Percentiles rank a stretch among this genome's conserved stretches.
Evolutionary conservation across 2,888 invertebrate species (phyloP).

Genomic region (Xestoiulus laeticollis): DNA sequence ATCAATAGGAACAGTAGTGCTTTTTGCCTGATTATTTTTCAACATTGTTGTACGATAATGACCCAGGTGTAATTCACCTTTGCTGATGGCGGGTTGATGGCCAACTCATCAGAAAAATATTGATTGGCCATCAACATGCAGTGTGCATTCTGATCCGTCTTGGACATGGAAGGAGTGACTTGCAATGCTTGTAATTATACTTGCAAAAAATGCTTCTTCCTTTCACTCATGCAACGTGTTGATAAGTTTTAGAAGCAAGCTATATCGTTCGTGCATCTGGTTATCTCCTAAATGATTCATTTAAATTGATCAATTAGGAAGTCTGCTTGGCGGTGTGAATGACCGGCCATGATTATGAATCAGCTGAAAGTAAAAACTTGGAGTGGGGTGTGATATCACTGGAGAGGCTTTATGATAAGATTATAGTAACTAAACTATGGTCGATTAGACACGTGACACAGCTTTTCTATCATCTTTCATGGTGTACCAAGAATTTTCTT

Average conservation of each 20-base stretch:
- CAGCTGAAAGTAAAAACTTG: background rate
- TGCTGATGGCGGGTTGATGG: background rate
- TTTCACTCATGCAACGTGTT: background rate
- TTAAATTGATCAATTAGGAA: constrained; percentile 31
- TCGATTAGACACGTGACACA: too few species aligned
- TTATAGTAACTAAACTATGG: background rate
- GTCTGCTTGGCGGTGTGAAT: constrained; percentile 2
- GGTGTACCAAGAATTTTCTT: too few species aligned
- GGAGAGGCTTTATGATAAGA: background rate
- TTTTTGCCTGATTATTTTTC: background rate
- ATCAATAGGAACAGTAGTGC: background rate
- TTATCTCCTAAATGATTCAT: constrained; percentile 20
- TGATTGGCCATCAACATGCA: background rate
- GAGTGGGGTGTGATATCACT: background rate
- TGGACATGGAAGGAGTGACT: background rate
- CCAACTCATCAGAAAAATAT: background rate
- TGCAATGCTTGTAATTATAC: background rate
- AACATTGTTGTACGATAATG: background rate
- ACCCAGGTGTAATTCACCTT: background rate
- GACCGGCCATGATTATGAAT: background rate
- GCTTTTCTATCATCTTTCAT: too few species aligned
- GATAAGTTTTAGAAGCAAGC: background rate
- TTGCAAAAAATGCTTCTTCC: background rate
- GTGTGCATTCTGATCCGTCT: background rate
- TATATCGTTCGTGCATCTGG: constrained; percentile 11